Conservation (phyloP, 2,888 invertebrate species). For the Eristalis pertinax region DNA sequence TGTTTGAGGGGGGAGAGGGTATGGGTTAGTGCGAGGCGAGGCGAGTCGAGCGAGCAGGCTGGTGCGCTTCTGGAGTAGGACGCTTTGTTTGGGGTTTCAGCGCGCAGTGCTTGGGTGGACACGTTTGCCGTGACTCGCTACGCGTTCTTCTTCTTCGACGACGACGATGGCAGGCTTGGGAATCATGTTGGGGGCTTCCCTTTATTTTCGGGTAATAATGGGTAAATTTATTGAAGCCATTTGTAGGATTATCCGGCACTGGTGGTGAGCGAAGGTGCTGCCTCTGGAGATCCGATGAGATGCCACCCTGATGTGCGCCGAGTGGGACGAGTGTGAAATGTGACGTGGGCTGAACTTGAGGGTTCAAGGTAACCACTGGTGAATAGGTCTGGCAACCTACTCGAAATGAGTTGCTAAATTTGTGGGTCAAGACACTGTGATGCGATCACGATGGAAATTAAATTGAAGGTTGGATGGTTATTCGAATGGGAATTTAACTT, state of each 20-base stretch:
- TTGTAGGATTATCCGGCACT: conserved; percentile 37
- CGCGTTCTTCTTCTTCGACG: not conserved
- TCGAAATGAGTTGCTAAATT: not conserved
- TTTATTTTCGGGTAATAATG: conserved; percentile 56
- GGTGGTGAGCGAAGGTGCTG: conserved; percentile 15
- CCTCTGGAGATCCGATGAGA: conserved; percentile 1
- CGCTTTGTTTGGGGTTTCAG: conserved; percentile 57
- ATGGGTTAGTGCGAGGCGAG: conserved; percentile 33
- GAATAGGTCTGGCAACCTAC: not conserved
- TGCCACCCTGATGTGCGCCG: conserved; percentile 38
- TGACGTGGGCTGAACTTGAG: not conserved
- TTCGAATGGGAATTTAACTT: too few relatives aligned
- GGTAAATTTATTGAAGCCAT: conserved; percentile 57
- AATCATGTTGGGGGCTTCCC: conserved; percentile 44
- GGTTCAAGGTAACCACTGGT: conserved; percentile 11
- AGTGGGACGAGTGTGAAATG: not conserved
- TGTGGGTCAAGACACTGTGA: not conserved
- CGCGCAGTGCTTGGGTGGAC: conserved; percentile 57
- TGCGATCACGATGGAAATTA: too few relatives aligned
- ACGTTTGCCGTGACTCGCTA: conserved; percentile 26
- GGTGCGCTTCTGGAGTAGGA: conserved; percentile 64
- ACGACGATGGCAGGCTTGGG: conserved; percentile 5
- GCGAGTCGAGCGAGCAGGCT: conserved; percentile 16
- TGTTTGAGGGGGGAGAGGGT: not conserved
- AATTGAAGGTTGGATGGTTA: too few relatives aligned